phyloP scores from a whole-genome alignment of 1,140 invertebrate genomes.

The Samia ricini region DNA sequence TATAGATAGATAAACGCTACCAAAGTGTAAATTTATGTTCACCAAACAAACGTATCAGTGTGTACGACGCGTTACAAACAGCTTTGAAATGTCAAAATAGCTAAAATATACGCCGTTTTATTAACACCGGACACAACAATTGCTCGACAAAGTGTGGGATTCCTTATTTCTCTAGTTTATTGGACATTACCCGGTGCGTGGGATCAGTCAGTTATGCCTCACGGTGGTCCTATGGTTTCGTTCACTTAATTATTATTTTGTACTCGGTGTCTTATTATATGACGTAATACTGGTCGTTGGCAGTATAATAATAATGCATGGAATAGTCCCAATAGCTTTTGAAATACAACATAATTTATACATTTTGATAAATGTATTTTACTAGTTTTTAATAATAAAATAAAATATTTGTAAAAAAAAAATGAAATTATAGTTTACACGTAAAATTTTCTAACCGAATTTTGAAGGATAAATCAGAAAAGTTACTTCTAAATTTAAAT shows the following conservation, averaged over 20 bases:
- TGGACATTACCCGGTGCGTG: constrained; percentile 46
- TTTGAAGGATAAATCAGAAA: too few species aligned
- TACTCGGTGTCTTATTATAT: not conserved
- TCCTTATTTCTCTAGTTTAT: constrained; percentile 68
- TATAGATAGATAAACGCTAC: not conserved
- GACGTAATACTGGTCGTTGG: not conserved
- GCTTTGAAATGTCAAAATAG: constrained; percentile 72
- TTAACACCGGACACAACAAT: constrained; percentile 71
- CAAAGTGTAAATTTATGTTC: constrained; percentile 11
- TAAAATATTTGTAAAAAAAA: too few species aligned
- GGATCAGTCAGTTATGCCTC: constrained; percentile 39
- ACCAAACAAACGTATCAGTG: constrained; percentile 21
- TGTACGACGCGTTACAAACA: constrained; percentile 56
- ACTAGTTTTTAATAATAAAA: too few species aligned
- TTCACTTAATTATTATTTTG: constrained; percentile 41
- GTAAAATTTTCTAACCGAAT: too few species aligned
- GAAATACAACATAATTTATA: too few species aligned
- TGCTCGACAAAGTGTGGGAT: constrained; percentile 64
- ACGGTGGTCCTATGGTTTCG: constrained; percentile 51
- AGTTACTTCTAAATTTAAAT: too few species aligned
- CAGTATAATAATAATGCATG: not conserved
- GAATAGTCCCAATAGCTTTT: not conserved
- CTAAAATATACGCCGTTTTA: constrained; percentile 73
- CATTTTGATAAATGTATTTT: too few species aligned
- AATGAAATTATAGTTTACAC: too few species aligned